Evolutionary conservation across 2,113 vertebrate genomes (phyloP).

Genomic region (Zosterops pallidus): DNA sequence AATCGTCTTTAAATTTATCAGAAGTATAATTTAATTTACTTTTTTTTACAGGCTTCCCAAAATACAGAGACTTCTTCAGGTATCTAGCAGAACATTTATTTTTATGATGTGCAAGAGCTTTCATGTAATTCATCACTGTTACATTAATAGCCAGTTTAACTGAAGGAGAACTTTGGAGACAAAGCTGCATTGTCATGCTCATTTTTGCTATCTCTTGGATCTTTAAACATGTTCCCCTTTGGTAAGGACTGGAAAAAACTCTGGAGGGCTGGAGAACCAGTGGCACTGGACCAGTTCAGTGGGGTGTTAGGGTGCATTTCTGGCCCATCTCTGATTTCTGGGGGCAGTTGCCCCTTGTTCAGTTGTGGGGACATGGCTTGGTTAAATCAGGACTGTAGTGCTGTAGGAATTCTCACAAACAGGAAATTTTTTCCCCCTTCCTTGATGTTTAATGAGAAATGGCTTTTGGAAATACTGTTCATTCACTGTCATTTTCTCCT

Average conservation of each 20-base stretch:
- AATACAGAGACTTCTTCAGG: slow-evolving; percentile 43
- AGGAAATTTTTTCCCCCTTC: neutral
- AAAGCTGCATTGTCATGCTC: neutral
- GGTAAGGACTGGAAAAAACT: neutral
- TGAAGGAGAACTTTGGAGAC: neutral
- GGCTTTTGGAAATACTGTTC: neutral
- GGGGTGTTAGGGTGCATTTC: neutral
- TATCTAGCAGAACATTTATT: slow-evolving; percentile 30
- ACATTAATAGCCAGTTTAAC: neutral
- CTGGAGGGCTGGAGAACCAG: neutral
- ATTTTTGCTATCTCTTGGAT: neutral
- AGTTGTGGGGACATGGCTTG: neutral
- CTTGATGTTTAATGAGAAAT: neutral
- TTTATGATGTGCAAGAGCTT: neutral
- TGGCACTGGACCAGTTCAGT: neutral
- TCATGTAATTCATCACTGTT: neutral
- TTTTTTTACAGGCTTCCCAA: slow-evolving; percentile 52
- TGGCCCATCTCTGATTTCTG: neutral
- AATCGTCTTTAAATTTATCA: neutral
- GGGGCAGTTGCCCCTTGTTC: neutral
- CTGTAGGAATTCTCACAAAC: neutral
- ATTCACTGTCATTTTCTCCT: neutral
- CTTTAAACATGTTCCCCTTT: neutral
- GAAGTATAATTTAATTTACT: neutral
- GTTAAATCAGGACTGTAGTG: neutral